phyloP scores from a whole-genome alignment of 2,113 vertebrate genomes.

The Carollia perspicillata region DNA sequence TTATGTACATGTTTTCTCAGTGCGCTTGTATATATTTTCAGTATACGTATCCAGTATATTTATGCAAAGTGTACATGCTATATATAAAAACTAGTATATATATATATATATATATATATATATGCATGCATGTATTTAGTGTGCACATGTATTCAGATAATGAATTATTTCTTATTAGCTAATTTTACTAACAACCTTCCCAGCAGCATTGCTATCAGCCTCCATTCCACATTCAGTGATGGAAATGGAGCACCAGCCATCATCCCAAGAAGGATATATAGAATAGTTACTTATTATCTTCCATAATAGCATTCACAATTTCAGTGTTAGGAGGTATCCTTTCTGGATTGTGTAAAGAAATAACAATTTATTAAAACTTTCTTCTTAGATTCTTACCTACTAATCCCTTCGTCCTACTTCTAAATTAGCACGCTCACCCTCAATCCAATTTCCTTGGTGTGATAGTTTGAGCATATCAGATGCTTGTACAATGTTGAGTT shows the following conservation, averaged over 20 bases:
- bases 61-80: neutral
- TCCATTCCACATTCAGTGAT: neutral
- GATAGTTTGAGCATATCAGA: neutral
- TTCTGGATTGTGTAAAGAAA: constrained; percentile 8
- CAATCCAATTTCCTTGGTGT: neutral
- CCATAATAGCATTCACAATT: neutral
- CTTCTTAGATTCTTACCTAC: constrained; percentile 21
- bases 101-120: neutral
- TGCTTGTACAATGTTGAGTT: neutral
- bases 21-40: neutral
- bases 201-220: neutral
- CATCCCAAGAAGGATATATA: neutral
- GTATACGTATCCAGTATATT: neutral
- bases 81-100: neutral
- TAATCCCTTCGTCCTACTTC: neutral
- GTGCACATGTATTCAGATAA: neutral
- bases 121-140: neutral
- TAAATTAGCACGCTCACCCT: neutral
- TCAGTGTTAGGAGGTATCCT: neutral
- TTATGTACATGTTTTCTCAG: neutral
- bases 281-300: neutral
- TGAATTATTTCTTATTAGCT: neutral
- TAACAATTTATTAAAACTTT: constrained; percentile 3
- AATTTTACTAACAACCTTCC: neutral
- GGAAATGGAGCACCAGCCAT: neutral